Evolutionary conservation across 2,888 invertebrate species (phyloP), one percentile per base, ranked within the genome.

Genomic region (Cephus pulcher): DNA sequence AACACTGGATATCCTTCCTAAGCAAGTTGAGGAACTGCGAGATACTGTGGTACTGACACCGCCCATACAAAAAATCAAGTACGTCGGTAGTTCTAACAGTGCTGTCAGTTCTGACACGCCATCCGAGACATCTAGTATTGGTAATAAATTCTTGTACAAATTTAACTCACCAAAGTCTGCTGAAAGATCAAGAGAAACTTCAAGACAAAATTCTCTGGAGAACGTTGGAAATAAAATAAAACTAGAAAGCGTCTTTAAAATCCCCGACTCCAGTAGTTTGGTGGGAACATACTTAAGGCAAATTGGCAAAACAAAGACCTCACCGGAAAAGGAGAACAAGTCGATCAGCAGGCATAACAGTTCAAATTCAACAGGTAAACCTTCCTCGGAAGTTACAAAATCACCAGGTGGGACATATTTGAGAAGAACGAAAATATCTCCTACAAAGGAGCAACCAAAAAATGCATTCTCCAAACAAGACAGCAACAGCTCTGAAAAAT

Each of bases 361-460:
- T 74, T 81, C 83, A 11, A 83, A 81, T 69, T 79, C 76, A 32
- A 34, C 81, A 11, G 87, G 85, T 74, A 88, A 83, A 75, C 80
- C 71, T 37, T 69, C 79, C 0, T 40, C 75, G 2, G 89, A 89
- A 30, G 75, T 73, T 34, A 74, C 84, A 0, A 88, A 87, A 75
- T 83, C 88, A 6, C 79, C 86, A 11, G 86, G 88, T 69, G 78
- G 78, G 30, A 88, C 88, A n/a, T 90, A 90, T 79, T 79, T 91
- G 40, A 84, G 91, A 76, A 87, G 91, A 34, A 90, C 90, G n/a
- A 91, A 91, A 77, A 91, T 91, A 78, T 91, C 91, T 0, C 90
- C 91, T 3, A 90, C 91, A 15, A 90, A 91, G 74, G 91, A 91
- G 76, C 87, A 89, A 34, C 84, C 87, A 11, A 90, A 86, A 80